phyloP scores from a whole-genome alignment of 2,113 vertebrate genomes.

The Forbesichthys agassizii region DNA sequence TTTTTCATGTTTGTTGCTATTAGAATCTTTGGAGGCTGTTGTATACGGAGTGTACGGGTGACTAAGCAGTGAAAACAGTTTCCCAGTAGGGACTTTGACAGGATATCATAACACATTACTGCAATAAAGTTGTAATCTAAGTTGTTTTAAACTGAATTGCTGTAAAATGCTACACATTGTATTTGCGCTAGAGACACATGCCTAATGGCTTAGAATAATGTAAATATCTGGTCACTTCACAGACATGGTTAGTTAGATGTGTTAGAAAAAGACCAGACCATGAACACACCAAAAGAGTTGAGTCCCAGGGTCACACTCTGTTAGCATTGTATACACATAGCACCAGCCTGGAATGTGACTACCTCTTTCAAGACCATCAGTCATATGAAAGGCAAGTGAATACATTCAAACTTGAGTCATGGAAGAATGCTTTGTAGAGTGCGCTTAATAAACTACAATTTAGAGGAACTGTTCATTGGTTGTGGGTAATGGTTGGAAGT shows the following conservation, averaged over 20 bases:
- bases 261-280: too few species aligned
- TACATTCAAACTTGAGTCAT: slow-evolving; percentile 6
- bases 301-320: slow-evolving; percentile 18
- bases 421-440: slow-evolving; percentile 12
- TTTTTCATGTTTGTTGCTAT: not conserved
- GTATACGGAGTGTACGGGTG: slow-evolving; percentile 15
- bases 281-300: slow-evolving; percentile 15
- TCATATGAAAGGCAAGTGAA: slow-evolving; percentile 8
- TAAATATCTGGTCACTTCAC: not conserved
- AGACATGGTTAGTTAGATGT: not conserved
- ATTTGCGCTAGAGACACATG: not conserved
- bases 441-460: slow-evolving; percentile 5
- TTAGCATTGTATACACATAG: slow-evolving; percentile 11
- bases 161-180: not conserved
- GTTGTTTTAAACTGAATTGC: not conserved
- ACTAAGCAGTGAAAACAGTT: slow-evolving; percentile 19
- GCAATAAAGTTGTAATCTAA: slow-evolving; percentile 17
- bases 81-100: slow-evolving; percentile 23
- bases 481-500: not conserved
- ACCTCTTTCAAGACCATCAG: not conserved
- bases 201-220: too few species aligned
- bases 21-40: not conserved
- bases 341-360: slow-evolving; percentile 40
- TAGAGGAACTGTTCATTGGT: slow-evolving; percentile 9
- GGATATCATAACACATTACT: slow-evolving; percentile 1